Base-by-base conservation (phyloP, 2,113 vertebrate genomes). In the Halcyon malimbica region DNA sequence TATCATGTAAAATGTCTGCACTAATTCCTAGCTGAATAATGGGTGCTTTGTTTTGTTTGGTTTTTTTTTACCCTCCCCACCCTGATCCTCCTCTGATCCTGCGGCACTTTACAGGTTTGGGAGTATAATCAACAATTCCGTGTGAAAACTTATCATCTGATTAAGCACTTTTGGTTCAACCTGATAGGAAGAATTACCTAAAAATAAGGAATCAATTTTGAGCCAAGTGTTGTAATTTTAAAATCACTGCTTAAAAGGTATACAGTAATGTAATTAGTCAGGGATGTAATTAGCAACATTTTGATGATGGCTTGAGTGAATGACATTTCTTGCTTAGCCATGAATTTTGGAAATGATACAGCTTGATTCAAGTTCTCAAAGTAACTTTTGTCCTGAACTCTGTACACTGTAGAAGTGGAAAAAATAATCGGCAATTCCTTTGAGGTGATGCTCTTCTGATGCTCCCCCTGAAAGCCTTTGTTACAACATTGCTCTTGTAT, bases 211-310 rank as follows among this genome's bases (percentile, higher is more conserved):
- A 84, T 53, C 53, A 37, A 18, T 84, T 89, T 29, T 57, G 16
- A 94, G 57, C 65, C 59, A 87, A 91, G 18, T 20, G 48, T 31
- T 74, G 46, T 20, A 42, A 68, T 93, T 94, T 84, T 82, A 60
- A 92, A 94, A 53, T n/a, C 54, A 44, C 37, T 56, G 29, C 63
- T 92, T 89, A 76, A 82, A 83, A 92, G 53, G 53, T 68, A 73
- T 41, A 73, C 0, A 0, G 48, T 81, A 93, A 93, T 57, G 48
- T 41, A 89, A 93, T 94, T 93, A 95, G 73, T 78, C 56, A 57
- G 77, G 69, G 70, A 16, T 79, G 74, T 81, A 92, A 95, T 93
- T 71, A 89, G 89, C 82, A 93, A 84, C 31, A 82, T 87, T 90
- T 71, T 0, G 4, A 59, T 62, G 86, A 87, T 46, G 73, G 57